A percentile compares a stretch with the other conserved stretches of the same genome.
These are phyloP conservation scores for Brachionus angularis DNA, from an alignment of 1,140 invertebrate genomes.

Conservation along the genomic window DNA sequence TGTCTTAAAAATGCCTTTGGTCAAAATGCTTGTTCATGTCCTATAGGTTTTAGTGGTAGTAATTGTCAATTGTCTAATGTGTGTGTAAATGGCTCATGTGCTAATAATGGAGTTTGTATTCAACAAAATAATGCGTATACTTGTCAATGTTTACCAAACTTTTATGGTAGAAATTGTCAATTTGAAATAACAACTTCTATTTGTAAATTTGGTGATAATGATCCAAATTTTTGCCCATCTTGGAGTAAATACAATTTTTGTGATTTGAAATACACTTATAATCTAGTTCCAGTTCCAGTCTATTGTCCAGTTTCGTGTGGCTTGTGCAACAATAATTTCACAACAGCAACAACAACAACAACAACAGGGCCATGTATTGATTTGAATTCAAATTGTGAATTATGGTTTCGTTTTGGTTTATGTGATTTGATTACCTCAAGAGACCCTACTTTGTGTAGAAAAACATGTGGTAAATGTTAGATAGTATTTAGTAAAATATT, in stretches of 20 bases:
- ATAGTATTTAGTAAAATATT: too few species aligned
- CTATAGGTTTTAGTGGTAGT: neutral
- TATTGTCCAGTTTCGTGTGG: neutral
- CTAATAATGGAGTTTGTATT: neutral
- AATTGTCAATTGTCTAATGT: neutral
- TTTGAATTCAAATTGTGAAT: neutral
- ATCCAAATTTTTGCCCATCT: neutral
- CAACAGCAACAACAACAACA: too few species aligned
- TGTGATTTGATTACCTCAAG: neutral
- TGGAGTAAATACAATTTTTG: neutral
- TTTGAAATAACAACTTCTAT: neutral
- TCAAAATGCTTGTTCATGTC: constrained; percentile 23
- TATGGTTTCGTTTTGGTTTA: neutral
- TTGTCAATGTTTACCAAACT: neutral
- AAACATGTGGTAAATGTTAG: neutral
- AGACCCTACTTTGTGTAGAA: neutral
- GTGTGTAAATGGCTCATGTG: neutral
- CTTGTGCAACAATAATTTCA: too few species aligned
- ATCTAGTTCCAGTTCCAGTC: neutral
- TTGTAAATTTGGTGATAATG: neutral
- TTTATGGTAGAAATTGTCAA: neutral
- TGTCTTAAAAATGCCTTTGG: neutral
- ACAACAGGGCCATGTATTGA: neutral
- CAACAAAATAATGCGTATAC: neutral
- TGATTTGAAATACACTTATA: neutral